Evolutionary conservation across 2,113 vertebrate genomes (phyloP), one percentile per base, ranked within the genome.

Genomic region (Gallinago jamesoni): DNA sequence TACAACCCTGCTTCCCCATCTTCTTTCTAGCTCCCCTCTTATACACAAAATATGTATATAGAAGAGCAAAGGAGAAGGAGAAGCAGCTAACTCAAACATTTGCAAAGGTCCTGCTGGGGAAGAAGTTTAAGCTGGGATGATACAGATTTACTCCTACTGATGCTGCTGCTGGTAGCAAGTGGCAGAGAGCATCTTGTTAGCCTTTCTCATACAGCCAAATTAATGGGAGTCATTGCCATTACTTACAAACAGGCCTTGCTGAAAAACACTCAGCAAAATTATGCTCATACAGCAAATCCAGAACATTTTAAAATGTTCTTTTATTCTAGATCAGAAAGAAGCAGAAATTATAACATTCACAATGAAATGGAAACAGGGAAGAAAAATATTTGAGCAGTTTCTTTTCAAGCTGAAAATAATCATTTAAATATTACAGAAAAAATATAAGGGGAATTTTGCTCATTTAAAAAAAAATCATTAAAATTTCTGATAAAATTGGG

Each of bases 31-130:
- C 69, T 95, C 87, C 73, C 93, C 80, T 92, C 69, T 95, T 87
- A 94, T 64, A 92, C 77, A 91, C 55, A 60, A 94, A 91, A 67
- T 81, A 89, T 56, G 47, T 92, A 92, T 94, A 52, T 64, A 78
- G 83, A 97, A 97, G 94, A 97, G 94, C 93, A 95, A 95, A 97
- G 96, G 92, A 96, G 94, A 95, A 97, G 92, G 94, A 95, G 94
- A 94, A 91, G 78, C 94, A 95, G 82, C 79, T 94, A 86, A 86
- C 62, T n/a, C 67, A 91, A 83, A 82, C 25, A 48, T 89, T 84
- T 94, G 27, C 45, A 93, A 85, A 93, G 56, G 82, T 73, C 39
- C 79, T 95, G 68, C 67, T 94, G 85, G 85, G 92, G 72, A 96
- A 95, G 93, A 96, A 75, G 23, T 77, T 94, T 91, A 88, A 94